These are phyloP conservation scores for Peromyscus californicus DNA, from an alignment of 2,113 vertebrate species.

Conservation along the genomic window DNA sequence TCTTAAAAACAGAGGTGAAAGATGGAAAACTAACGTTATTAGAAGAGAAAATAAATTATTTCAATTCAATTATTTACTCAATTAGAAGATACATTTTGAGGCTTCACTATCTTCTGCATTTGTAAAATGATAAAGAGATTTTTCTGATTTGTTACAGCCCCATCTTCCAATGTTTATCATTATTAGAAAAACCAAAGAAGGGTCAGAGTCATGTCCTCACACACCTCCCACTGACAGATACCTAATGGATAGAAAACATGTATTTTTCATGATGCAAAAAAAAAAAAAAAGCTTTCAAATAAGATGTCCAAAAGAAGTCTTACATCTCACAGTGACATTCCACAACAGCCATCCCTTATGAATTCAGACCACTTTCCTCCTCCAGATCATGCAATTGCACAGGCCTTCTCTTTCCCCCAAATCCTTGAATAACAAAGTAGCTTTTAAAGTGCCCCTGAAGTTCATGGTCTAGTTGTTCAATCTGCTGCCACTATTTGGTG, in stretches of 20 bases:
- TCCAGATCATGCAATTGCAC: slow-evolving; percentile 46
- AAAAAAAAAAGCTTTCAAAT: slow-evolving; percentile 67
- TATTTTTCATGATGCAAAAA: slow-evolving; percentile 69
- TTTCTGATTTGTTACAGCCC: not conserved
- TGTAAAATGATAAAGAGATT: slow-evolving; percentile 15
- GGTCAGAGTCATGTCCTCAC: not conserved
- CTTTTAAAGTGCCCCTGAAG: slow-evolving; percentile 69
- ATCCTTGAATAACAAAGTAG: slow-evolving; percentile 72
- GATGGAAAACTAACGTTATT: not conserved
- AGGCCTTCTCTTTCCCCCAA: slow-evolving; percentile 60
- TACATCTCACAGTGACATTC: slow-evolving; percentile 56
- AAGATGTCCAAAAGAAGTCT: slow-evolving; percentile 36
- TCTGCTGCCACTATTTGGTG: slow-evolving; percentile 60
- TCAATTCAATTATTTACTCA: slow-evolving; percentile 2
- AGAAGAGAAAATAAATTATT: not conserved
- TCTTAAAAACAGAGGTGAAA: slow-evolving; percentile 31
- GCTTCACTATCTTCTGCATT: not conserved
- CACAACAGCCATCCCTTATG: not conserved
- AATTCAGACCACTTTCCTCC: slow-evolving; percentile 47
- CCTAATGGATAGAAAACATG: slow-evolving; percentile 66
- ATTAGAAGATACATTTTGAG: not conserved
- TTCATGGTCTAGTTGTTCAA: slow-evolving; percentile 63
- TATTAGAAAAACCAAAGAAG: not conserved
- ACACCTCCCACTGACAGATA: slow-evolving; percentile 28
- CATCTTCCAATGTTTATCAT: not conserved